Evolutionary conservation across 2,888 invertebrate species (phyloP), one percentile per base, ranked within the genome.

Genomic region (Sphecodes monilicornis): DNA sequence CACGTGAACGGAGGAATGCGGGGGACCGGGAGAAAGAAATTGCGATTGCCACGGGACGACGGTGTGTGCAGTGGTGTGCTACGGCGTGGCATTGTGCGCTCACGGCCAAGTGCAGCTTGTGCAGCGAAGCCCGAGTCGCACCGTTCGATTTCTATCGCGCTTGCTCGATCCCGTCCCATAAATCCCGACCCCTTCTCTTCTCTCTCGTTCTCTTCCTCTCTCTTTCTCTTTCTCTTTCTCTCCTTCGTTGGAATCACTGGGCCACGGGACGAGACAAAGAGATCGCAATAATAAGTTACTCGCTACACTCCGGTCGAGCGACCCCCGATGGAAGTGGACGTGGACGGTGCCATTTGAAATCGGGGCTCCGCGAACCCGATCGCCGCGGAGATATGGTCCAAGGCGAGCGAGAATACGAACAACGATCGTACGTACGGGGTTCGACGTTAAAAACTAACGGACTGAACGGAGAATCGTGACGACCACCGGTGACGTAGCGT

Each of bases 381-480:
- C 39, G 39, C 68, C 68, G 68, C 39, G 18, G 10, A 71, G 71
- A 71, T 71, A 71, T 71, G 50, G 71, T 29, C 71, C 71, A 71
- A 71, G 71, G 71, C 71, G 50, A 71, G 32, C 71, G 18, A 71
- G 46, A 71, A 71, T 29, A 22, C 70, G 71, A 60, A 60, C 71
- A 22, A 32, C 71, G 71, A 50, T 50, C 71, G 70, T 22, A 43
- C 70, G 50, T n/a, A 78, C 68, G 43, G 82, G 73, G 77, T 69
- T 70, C 16, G 6, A 64, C 57, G 32, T 77, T 73, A 41, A 73
- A 77, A 77, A 82, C 43, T 84, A 82, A 84, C 84, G 84, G 84
- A 73, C n/a, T 68, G 68, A 68, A 68, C 73, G 77, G 57, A 70
- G 74, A 29, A 43, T 66, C 60, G 68, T 68, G 22, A 29, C 57